A percentile compares a stretch with the other conserved stretches of the same genome.
These are phyloP conservation scores for Heliconius ethilla DNA, from an alignment of 2,888 invertebrate genomes.

Conservation along the genomic window DNA sequence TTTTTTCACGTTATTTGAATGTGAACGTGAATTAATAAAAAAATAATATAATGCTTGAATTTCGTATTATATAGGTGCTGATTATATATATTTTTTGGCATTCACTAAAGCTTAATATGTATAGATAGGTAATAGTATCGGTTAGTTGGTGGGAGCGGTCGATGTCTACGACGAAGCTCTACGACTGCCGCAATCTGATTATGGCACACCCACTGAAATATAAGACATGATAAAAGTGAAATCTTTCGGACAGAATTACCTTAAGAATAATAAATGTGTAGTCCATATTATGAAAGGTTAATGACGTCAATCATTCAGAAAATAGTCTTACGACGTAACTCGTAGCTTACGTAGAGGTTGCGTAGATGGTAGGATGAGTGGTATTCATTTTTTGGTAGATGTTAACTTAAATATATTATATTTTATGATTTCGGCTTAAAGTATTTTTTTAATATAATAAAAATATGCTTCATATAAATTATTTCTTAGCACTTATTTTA, in stretches of 20 bases:
- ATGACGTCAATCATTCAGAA: constrained; percentile 14
- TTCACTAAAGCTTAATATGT: constrained; percentile 37
- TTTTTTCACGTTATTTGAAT: neutral
- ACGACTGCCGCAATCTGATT: constrained; percentile 80
- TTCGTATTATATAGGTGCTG: neutral
- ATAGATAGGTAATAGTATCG: constrained; percentile 39
- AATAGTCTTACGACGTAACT: constrained; percentile 13
- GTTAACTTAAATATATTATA: neutral
- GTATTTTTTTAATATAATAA: neutral
- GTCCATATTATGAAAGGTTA: constrained; percentile 2
- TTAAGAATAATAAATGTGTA: constrained; percentile 28
- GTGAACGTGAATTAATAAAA: neutral
- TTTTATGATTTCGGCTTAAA: neutral
- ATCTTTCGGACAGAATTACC: constrained; percentile 36
- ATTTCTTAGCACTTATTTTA: neutral
- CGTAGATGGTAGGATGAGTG: constrained; percentile 11
- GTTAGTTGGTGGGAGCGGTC: constrained; percentile 70
- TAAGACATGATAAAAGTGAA: constrained; percentile 51
- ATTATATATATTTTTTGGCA: constrained; percentile 1
- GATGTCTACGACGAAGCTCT: constrained; percentile 71
- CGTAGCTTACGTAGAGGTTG: constrained; percentile 20
- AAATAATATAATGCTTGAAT: neutral
- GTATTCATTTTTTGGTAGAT: neutral
- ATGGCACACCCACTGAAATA: constrained; percentile 73
- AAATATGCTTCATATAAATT: neutral